A percentile compares a stretch with the other conserved stretches of the same genome.
These are phyloP conservation scores for Cherax destructor DNA, from an alignment of 1,140 invertebrate species.

Conservation along the genomic window DNA sequence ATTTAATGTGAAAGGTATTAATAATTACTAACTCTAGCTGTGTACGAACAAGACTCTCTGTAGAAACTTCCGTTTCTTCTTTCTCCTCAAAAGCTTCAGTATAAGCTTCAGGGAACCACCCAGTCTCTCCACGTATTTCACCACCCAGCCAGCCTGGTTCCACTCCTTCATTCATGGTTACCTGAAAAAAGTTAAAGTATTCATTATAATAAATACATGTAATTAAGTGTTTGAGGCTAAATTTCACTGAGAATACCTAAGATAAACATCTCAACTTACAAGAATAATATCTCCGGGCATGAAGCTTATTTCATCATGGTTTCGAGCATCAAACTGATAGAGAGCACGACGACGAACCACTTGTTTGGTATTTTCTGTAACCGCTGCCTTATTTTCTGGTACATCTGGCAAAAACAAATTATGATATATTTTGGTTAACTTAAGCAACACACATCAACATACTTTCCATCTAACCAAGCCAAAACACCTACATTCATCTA, in stretches of 20 bases:
- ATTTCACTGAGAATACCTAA: background rate
- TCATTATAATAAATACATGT: background rate
- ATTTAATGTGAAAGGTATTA: too few species aligned
- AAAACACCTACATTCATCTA: background rate
- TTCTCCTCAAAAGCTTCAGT: conserved; percentile 80
- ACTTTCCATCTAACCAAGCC: background rate
- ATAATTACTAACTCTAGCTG: conserved; percentile 36
- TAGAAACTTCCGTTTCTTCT: background rate
- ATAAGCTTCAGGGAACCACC: conserved; percentile 99
- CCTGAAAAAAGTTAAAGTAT: conserved; percentile 78
- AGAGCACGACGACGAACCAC: conserved; percentile 83
- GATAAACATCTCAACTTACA: conserved; percentile 77
- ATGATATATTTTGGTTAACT: background rate
- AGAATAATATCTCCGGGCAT: conserved; percentile 95
- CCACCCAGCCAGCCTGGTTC: conserved; percentile 99
- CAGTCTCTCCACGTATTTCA: conserved; percentile 88
- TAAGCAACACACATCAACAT: background rate
- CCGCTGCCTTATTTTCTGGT: conserved; percentile 71
- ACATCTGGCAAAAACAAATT: background rate
- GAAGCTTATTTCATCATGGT: conserved; percentile 94
- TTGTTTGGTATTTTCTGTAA: conserved; percentile 75
- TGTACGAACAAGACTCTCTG: conserved; percentile 38
- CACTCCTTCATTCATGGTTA: conserved; percentile 88
- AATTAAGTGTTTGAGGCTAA: too few species aligned
- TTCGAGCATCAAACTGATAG: conserved; percentile 95